A percentile compares a stretch with the other conserved stretches of the same genome.
These are phyloP conservation scores for Apus apus DNA, from an alignment of 2,113 vertebrate genomes.

Conservation along the genomic window DNA sequence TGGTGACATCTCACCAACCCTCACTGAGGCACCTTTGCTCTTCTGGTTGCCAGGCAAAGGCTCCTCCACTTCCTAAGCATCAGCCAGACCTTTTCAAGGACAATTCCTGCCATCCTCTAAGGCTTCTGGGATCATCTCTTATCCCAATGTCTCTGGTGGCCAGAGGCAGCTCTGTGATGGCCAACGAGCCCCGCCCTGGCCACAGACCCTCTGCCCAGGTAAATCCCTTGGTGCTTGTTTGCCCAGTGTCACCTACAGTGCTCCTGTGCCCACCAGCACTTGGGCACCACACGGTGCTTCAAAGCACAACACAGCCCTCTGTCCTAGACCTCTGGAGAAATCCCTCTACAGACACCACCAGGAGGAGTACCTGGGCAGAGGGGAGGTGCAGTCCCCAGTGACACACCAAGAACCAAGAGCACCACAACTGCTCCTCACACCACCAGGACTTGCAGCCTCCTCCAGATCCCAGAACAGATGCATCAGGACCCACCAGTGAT, in stretches of 20 bases:
- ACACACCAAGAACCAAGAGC: neutral
- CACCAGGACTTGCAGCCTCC: neutral
- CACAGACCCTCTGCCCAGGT: fast-evolving
- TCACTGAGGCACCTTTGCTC: neutral
- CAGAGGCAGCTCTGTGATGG: neutral
- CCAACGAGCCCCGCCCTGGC: neutral
- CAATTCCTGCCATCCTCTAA: neutral
- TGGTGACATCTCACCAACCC: neutral
- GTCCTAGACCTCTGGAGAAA: neutral
- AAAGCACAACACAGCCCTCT: neutral
- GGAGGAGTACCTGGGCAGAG: neutral
- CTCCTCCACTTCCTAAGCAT: neutral
- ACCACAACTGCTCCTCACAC: neutral
- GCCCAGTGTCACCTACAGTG: fast-evolving
- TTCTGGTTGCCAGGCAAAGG: neutral
- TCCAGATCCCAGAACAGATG: neutral
- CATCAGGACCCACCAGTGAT: neutral
- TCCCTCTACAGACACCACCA: neutral
- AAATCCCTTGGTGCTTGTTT: fast-evolving
- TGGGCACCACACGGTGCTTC: neutral
- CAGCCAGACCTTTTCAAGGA: neutral
- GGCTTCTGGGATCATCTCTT: neutral
- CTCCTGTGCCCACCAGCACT: fast-evolving
- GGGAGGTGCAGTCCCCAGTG: neutral
- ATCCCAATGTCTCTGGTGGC: fast-evolving